Evolutionary conservation across 2,888 invertebrate genomes (phyloP).

Genomic region (Arctia plantaginis): DNA sequence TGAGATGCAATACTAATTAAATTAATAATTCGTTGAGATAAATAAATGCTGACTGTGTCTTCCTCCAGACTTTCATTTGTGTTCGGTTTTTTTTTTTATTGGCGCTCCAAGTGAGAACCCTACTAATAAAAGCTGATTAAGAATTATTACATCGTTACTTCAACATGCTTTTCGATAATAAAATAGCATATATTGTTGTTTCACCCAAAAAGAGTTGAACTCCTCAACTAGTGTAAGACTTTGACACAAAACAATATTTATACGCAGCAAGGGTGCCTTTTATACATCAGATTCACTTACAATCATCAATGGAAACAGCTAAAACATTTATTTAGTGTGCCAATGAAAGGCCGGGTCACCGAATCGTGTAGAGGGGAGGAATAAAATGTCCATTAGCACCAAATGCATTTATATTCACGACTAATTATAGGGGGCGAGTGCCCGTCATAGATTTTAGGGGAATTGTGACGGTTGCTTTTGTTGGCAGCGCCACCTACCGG

Average conservation of each 20-base stretch:
- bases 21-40: background rate
- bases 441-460: slow-evolving; percentile 49
- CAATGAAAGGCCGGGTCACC: slow-evolving; percentile 46
- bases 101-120: too few relatives aligned
- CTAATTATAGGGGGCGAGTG: slow-evolving; percentile 70
- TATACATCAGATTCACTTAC: slow-evolving; percentile 20
- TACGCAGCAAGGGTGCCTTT: background rate
- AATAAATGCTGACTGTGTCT: too few relatives aligned
- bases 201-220: background rate
- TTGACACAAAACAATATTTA: background rate
- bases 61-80: background rate
- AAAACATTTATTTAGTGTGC: slow-evolving; percentile 42
- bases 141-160: background rate
- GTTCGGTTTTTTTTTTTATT: background rate
- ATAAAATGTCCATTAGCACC: slow-evolving; percentile 70
- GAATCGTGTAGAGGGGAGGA: slow-evolving; percentile 48
- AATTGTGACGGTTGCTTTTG: slow-evolving; percentile 46
- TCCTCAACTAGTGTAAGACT: background rate
- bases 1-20: background rate
- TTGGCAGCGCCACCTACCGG: slow-evolving; percentile 25
- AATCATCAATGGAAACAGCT: slow-evolving; percentile 30
- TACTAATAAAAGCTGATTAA: background rate
- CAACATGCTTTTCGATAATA: background rate
- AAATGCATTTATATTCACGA: slow-evolving; percentile 72
- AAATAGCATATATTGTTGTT: background rate